Percentiles rank a stretch among this genome's conserved stretches.
Conservation (phyloP, 2,888 invertebrate genomes). For the Drosophila meridionalis region DNA sequence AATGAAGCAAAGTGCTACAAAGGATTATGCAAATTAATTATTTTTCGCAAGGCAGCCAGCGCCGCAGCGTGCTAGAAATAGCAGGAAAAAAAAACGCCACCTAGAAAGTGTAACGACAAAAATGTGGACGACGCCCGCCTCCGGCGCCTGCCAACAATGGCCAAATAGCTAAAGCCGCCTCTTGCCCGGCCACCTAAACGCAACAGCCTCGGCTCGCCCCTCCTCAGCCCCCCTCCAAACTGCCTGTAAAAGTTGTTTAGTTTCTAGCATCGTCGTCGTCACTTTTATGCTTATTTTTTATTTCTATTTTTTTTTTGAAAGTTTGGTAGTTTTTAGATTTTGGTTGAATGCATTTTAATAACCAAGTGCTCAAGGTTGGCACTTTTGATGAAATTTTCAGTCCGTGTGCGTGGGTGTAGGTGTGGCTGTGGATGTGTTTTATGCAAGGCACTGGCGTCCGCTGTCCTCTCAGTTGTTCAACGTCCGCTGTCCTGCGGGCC, state of each 20-base stretch:
- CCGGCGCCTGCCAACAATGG: constrained; percentile 70
- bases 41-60: constrained; percentile 79
- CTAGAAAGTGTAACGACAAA: constrained; percentile 80
- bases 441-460: constrained; percentile 30
- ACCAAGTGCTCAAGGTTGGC: constrained; percentile 79
- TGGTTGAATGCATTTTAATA: constrained; percentile 79
- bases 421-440: constrained; percentile 25
- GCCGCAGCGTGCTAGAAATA: constrained; percentile 37
- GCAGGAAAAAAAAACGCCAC: constrained; percentile 27
- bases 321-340: constrained; percentile 80
- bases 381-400: constrained; percentile 76
- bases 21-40: constrained; percentile 81
- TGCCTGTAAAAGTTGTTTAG: constrained; percentile 76
- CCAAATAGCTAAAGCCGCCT: constrained; percentile 57
- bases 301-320: constrained; percentile 38
- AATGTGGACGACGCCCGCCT: constrained; percentile 61
- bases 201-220: not conserved
- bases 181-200: constrained; percentile 20
- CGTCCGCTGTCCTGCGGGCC: constrained; percentile 46
- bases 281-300: constrained; percentile 15
- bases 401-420: constrained; percentile 5
- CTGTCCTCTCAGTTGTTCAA: constrained; percentile 24
- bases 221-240: not conserved
- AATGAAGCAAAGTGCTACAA: constrained; percentile 82
- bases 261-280: constrained; percentile 64